phyloP scores from a whole-genome alignment of 2,888 invertebrate species.

The Opisthograptis luteolata region DNA sequence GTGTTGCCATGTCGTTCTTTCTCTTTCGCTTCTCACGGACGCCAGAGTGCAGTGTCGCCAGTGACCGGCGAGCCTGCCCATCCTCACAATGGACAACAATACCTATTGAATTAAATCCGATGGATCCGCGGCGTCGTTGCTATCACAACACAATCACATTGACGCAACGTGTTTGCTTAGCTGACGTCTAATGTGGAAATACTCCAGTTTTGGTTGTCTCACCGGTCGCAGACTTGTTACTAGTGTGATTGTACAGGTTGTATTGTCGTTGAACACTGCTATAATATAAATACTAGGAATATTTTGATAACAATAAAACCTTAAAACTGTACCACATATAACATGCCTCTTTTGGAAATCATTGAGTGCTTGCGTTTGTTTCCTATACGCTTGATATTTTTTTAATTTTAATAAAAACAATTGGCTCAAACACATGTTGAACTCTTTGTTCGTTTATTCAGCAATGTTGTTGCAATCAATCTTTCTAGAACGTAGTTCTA shows the following conservation, averaged over 20 bases:
- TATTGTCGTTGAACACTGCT: too few species aligned
- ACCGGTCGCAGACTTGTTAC: not conserved
- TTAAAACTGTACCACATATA: too few species aligned
- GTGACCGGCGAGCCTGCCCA: not conserved
- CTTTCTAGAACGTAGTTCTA: too few species aligned
- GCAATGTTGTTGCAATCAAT: too few species aligned
- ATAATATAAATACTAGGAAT: too few species aligned
- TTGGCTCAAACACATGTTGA: too few species aligned
- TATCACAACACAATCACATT: conserved; percentile 23
- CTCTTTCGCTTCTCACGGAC: conserved; percentile 4
- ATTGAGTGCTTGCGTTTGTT: too few species aligned
- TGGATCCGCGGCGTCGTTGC: conserved; percentile 13
- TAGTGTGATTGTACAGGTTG: not conserved
- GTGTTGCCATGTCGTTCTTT: not conserved
- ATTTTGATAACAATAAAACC: too few species aligned
- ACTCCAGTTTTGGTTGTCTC: conserved; percentile 21
- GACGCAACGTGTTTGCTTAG: conserved; percentile 29
- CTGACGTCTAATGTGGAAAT: conserved; percentile 25
- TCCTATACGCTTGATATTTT: too few species aligned
- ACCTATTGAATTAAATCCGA: conserved; percentile 10
- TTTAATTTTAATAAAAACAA: too few species aligned
- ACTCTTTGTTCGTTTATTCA: too few species aligned
- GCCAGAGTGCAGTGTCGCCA: not conserved
- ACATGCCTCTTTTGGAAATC: too few species aligned
- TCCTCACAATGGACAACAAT: conserved; percentile 16